Base-by-base conservation (phyloP, 2,797 vertebrate genomes). In the Cirrhinus molitorella region DNA sequence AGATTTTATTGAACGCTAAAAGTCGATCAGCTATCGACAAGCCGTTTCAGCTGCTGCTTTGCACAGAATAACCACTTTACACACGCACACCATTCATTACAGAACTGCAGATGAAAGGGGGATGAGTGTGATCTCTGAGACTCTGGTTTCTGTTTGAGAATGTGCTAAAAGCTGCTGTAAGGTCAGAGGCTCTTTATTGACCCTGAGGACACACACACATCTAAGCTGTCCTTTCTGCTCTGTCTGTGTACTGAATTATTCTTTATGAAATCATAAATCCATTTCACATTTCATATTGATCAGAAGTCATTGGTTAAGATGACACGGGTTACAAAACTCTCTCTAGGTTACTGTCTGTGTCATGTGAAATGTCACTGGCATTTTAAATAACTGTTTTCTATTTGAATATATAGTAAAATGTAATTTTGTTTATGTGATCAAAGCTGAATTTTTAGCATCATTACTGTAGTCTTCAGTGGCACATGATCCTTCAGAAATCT, bases 21-120 rank as follows among this genome's bases (percentile, higher is more conserved):
- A n/a, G 57, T 85, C 72, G 13, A 82, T 72, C 65, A 5, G 14
- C 10, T 72, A 82, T 85, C 72, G 85, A 83, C 68, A 53, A 53
- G 23, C 25, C 17, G 10, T 66, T 81, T 78, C 66, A 49, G 16
- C 67, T 79, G 55, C 43, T 72, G 79, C 37, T 61, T 79, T 81
- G 47, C 28, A 47, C 70, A 51, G 49, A 47, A 23, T 75, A 21
- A 67, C 37, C 12, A 14, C 25, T 66, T 45, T 13, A 59, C 19
- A 45, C 51, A 49, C 43, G 25, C 53, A 53, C 55, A 9, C 59
- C 14, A 23, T 47, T 65, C 59, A 67, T 21, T 10, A 10, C 8
- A 63, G 34, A 63, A 66, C 25, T 59, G 55, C 67, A 31, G 34
- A 45, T 68, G 34, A 72, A 21, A 47, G 53, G 72, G 25, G 31